Base-by-base conservation (phyloP, 1,140 invertebrate genomes). In the Hermatobates lingyangjiaoensis region DNA sequence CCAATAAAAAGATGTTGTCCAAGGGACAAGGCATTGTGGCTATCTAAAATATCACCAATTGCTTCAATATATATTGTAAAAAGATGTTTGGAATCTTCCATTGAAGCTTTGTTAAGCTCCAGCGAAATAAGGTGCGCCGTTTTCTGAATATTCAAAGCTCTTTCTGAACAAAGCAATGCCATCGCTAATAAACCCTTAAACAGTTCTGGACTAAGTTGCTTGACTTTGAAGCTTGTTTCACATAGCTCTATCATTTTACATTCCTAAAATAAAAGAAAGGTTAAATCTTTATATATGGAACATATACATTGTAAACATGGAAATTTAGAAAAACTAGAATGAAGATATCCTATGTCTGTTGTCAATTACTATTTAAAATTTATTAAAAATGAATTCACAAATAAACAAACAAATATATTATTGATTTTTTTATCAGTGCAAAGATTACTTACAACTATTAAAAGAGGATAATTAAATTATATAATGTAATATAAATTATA, bases 151-250 rank as follows among this genome's bases (percentile, higher is more conserved):
- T 65, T 56, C 14, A 58, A 34, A 5, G 54, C 57, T 40, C 58
- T 54, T 48, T 70, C 66, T 2, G 58, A 60, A 12, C 63, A 66
- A 1, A 70, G 40, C 3, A 69, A 45, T 4, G 67, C 57, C 25
- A 67, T 55, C 5, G 59, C 56, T 21, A 71, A 47, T 52, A 68
- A 64, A 45, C 63, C 64, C 60, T 70, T 70, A 59, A 64, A 68
- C 45, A 64, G 61, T 14, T 48, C 50, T 14, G 18, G n/a, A 18
- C 45, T 48, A 10, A 54, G 34, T 15, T 38, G 45, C 56, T 46
- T 42, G 55, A 25, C 60, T 63, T 56, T 59, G 62, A 40, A 47
- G 54, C 48, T 59, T 14, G 25, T 38, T 59, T 27, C 62, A 58
- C 18, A 34, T 53, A 45, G 54, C 56, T 25, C 54, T 53, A 45